Evolutionary conservation across 2,797 vertebrate species (phyloP).

Genomic region (Pyrocephalus nanus): DNA sequence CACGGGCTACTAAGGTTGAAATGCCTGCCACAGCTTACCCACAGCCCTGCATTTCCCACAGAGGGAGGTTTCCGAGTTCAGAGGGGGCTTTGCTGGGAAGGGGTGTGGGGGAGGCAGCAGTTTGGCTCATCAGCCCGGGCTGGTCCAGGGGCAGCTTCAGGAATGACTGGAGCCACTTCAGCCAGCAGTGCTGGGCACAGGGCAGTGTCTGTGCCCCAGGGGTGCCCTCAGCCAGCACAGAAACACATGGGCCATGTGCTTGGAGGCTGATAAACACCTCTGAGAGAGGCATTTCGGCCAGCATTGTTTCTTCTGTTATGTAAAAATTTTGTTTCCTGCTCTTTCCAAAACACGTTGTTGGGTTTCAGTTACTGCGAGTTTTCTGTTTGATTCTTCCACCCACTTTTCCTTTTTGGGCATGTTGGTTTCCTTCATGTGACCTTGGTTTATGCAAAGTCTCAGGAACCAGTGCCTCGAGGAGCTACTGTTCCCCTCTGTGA

Average conservation of each 20-base stretch:
- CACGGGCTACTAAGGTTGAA: neutral
- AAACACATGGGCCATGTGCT: accelerated
- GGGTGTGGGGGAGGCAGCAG: neutral
- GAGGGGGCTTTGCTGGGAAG: neutral
- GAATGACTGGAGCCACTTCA: accelerated
- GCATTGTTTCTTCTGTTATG: neutral
- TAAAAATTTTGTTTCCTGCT: neutral
- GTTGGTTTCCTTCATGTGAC: neutral
- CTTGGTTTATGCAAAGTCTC: neutral
- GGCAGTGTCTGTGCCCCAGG: neutral
- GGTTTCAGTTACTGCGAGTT: neutral
- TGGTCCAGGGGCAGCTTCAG: accelerated
- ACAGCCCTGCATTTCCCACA: neutral
- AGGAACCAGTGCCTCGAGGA: neutral
- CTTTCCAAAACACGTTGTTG: neutral
- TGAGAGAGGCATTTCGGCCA: neutral
- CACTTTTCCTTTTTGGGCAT: neutral
- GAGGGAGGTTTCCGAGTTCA: accelerated
- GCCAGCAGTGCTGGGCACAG: neutral
- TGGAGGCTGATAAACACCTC: neutral
- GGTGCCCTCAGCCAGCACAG: neutral
- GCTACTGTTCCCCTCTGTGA: neutral
- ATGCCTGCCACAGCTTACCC: neutral
- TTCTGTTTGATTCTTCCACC: neutral
- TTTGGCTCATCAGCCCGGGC: neutral